These are phyloP conservation scores for Lineus longissimus DNA, from an alignment of 1,140 invertebrate species.

Conservation along the genomic window DNA sequence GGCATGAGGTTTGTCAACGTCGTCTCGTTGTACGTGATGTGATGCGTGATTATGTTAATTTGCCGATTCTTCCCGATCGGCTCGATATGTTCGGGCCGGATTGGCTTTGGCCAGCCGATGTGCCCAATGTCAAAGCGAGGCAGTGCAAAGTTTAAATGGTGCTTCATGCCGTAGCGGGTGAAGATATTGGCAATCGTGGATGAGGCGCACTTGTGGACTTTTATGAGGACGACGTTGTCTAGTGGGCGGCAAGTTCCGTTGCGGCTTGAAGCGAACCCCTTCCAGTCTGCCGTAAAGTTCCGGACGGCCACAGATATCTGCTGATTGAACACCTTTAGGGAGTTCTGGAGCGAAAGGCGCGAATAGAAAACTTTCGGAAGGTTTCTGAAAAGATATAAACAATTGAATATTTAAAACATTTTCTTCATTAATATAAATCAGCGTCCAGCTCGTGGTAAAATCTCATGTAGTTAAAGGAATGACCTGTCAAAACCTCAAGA, in stretches of 20 bases:
- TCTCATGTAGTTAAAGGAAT: too few species aligned
- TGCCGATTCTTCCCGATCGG: background rate
- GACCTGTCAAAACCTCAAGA: too few species aligned
- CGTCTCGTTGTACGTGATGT: conserved; percentile 10
- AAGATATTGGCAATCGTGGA: background rate
- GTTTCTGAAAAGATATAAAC: too few species aligned
- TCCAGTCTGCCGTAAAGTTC: too few species aligned
- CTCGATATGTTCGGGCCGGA: background rate
- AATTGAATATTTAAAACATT: too few species aligned
- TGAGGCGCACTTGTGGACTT: background rate
- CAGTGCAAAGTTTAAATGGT: background rate
- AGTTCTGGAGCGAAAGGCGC: too few species aligned
- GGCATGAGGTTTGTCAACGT: conserved; percentile 13
- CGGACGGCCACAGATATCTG: too few species aligned
- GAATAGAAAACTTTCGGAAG: too few species aligned
- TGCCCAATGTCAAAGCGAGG: background rate
- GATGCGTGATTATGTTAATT: conserved; percentile 15
- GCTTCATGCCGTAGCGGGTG: background rate
- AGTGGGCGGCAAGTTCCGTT: background rate
- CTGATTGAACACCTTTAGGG: too few species aligned
- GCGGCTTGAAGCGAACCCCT: too few species aligned
- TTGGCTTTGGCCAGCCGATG: background rate
- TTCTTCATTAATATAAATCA: too few species aligned
- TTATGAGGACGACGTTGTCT: background rate
- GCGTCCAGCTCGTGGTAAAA: too few species aligned